Conservation (phyloP, 1,140 invertebrate species). For the Araneus ventricosus region DNA sequence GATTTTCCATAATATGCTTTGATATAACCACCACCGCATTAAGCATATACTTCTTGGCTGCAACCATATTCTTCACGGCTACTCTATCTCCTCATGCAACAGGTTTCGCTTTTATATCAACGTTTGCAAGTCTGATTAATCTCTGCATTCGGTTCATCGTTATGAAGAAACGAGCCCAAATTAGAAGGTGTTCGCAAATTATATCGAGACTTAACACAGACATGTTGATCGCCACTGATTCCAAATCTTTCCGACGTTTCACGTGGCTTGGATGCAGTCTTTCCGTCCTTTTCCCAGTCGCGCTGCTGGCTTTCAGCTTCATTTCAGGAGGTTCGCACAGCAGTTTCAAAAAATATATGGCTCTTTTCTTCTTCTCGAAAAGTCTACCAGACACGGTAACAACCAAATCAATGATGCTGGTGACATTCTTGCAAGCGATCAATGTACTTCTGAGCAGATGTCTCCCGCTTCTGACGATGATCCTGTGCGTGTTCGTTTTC, state of each 20-base stretch:
- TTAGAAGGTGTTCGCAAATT: constrained; percentile 23
- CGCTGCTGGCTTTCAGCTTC: not conserved
- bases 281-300: constrained; percentile 31
- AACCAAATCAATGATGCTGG: not conserved
- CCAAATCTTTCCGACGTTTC: not conserved
- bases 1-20: constrained; percentile 3
- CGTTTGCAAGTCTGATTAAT: constrained; percentile 9
- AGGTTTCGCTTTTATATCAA: constrained; percentile 33
- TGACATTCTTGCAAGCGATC: not conserved
- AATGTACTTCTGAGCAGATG: constrained; percentile 14
- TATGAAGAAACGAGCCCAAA: constrained; percentile 18
- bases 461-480: constrained; percentile 28
- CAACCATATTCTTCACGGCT: not conserved
- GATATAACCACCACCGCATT: not conserved
- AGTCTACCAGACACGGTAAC: not conserved
- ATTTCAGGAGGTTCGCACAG: not conserved
- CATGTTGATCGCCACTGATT: not conserved
- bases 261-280: not conserved
- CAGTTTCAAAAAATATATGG: not conserved
- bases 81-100: not conserved
- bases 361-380: not conserved
- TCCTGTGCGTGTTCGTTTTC: constrained; percentile 51
- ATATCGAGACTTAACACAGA: constrained; percentile 34
- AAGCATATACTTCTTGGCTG: constrained; percentile 39
- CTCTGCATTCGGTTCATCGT: constrained; percentile 45